Percentiles rank a stretch among this genome's conserved stretches.
phyloP scores from a whole-genome alignment of 2,888 invertebrate species.

The Hemithea aestivaria region DNA sequence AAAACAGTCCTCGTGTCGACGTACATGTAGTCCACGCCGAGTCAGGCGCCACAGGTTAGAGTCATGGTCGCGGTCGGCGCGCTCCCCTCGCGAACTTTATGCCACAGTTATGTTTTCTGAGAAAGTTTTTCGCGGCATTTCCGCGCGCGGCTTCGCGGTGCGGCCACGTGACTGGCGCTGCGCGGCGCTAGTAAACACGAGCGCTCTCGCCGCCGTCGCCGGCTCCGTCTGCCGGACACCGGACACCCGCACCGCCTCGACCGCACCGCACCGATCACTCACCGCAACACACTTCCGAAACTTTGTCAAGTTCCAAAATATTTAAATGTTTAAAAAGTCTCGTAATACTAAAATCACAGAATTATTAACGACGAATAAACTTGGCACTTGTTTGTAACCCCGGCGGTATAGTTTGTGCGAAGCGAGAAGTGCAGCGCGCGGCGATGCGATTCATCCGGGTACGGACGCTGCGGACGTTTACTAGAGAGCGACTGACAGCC shows the following conservation, averaged over 20 bases:
- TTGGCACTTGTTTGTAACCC: slow-evolving; percentile 67
- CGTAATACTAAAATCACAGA: slow-evolving; percentile 56
- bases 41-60: slow-evolving; percentile 66
- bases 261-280: slow-evolving; percentile 24
- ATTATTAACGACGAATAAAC: slow-evolving; percentile 39
- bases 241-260: slow-evolving; percentile 21
- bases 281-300: slow-evolving; percentile 40
- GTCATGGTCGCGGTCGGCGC: slow-evolving; percentile 55
- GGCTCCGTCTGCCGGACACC: slow-evolving; percentile 17
- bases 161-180: slow-evolving; percentile 68
- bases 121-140: slow-evolving; percentile 77
- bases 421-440: slow-evolving; percentile 50
- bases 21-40: slow-evolving; percentile 65
- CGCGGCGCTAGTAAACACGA: slow-evolving; percentile 66
- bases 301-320: slow-evolving; percentile 39
- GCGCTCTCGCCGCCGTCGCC: slow-evolving; percentile 27
- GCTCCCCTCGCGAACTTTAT: slow-evolving; percentile 53
- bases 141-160: slow-evolving; percentile 58
- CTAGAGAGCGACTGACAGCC: slow-evolving; percentile 78
- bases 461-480: slow-evolving; percentile 75
- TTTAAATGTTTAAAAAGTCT: slow-evolving; percentile 49
- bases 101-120: slow-evolving; percentile 60
- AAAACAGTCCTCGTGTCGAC: slow-evolving; percentile 60
- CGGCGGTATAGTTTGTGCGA: slow-evolving; percentile 53
- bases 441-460: slow-evolving; percentile 63